Evolutionary conservation across 2,797 vertebrate species (phyloP).

Genomic region (Spinibarbus caldwelli): DNA sequence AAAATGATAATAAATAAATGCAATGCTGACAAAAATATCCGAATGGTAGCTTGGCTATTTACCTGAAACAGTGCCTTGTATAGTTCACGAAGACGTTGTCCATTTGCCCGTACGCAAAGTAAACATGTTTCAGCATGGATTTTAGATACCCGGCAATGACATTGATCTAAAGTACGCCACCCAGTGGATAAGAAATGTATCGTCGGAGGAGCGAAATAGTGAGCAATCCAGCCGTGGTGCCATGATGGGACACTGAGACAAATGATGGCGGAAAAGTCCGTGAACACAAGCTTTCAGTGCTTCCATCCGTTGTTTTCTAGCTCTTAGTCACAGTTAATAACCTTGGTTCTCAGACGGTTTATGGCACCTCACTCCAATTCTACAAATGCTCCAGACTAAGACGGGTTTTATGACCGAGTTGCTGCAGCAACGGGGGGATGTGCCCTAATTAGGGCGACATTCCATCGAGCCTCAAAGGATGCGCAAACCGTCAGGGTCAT

Average conservation of each 20-base stretch:
- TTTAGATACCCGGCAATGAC: conserved; percentile 92
- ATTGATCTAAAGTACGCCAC: conserved; percentile 97
- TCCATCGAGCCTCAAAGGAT: conserved; percentile 87
- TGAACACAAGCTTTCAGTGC: conserved; percentile 76
- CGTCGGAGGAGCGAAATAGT: background rate
- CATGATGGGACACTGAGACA: conserved; percentile 67
- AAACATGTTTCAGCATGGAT: conserved; percentile 56
- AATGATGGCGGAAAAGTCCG: conserved; percentile 76
- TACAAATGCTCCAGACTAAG: conserved; percentile 87
- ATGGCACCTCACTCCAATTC: conserved; percentile 84
- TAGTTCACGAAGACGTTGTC: conserved; percentile 39
- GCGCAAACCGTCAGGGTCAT: conserved; percentile 80
- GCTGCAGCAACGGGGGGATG: conserved; percentile 92
- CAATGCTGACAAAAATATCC: background rate
- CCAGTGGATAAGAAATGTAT: conserved; percentile 80
- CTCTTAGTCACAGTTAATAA: conserved; percentile 86
- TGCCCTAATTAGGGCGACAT: conserved; percentile 91
- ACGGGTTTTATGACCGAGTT: conserved; percentile 92
- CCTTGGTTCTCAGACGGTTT: conserved; percentile 90
- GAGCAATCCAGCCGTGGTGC: conserved; percentile 67
- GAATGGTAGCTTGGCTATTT: conserved; percentile 37
- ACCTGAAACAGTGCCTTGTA: conserved; percentile 55
- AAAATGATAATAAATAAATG: background rate
- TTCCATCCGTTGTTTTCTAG: conserved; percentile 76
- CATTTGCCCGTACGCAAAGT: conserved; percentile 45